A percentile compares a stretch with the other conserved stretches of the same genome.
Evolutionary conservation across 2,888 invertebrate genomes (phyloP).

Genomic region (Lapara coniferarum): DNA sequence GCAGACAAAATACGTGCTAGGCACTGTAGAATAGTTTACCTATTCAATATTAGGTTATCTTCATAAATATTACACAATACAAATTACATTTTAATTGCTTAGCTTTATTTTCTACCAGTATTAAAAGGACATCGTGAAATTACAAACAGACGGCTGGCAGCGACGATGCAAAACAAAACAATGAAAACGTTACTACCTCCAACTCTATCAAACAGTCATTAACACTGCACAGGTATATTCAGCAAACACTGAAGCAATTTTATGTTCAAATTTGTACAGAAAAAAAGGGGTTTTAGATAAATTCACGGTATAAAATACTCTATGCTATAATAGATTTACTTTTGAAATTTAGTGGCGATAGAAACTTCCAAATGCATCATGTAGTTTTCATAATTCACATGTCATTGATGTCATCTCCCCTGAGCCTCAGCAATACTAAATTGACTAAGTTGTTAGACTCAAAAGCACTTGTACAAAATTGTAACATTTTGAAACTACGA

Average conservation of each 20-base stretch:
- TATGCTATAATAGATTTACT: conserved; percentile 4
- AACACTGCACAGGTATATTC: conserved; percentile 42
- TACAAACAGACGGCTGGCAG: conserved; percentile 13
- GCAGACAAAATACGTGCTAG: no score
- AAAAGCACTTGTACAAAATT: background rate
- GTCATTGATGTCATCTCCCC: background rate
- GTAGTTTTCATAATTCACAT: background rate
- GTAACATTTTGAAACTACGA: no score
- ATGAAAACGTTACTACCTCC: conserved; percentile 37
- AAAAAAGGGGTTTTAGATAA: conserved; percentile 39
- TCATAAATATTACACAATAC: background rate
- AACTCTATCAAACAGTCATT: conserved; percentile 51
- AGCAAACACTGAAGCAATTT: conserved; percentile 47
- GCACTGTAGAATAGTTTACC: no score
- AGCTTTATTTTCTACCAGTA: background rate
- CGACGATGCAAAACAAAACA: conserved; percentile 37
- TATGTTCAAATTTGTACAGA: conserved; percentile 33
- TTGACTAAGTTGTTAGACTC: background rate
- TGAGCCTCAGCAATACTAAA: background rate
- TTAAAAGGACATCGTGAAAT: conserved; percentile 7
- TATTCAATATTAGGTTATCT: no score
- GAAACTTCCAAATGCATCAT: background rate
- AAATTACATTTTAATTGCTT: background rate
- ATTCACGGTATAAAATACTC: conserved; percentile 33
- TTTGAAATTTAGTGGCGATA: background rate